These are phyloP conservation scores for Tupiocoris notatus DNA, from an alignment of 2,888 invertebrate species.

Conservation along the genomic window DNA sequence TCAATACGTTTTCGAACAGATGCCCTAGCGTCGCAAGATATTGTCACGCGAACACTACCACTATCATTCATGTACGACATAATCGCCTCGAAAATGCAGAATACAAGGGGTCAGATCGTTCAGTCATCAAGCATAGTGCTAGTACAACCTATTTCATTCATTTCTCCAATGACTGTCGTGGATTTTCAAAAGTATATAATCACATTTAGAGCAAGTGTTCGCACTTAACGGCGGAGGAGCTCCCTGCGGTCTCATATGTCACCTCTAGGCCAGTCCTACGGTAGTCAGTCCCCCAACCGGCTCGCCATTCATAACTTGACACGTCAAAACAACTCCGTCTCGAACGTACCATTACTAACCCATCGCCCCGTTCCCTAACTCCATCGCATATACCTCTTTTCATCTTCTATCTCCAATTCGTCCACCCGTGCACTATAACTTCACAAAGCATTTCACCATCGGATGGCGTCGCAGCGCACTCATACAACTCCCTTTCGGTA, in stretches of 20 bases:
- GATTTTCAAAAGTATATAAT: not conserved
- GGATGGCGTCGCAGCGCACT: not conserved
- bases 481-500: not conserved
- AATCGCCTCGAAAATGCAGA: too few species aligned
- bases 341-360: not conserved
- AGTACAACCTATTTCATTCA: too few species aligned
- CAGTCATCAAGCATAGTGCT: too few species aligned
- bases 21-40: too few species aligned
- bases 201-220: not conserved
- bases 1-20: too few species aligned
- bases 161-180: not conserved
- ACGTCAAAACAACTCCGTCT: conserved; percentile 25
- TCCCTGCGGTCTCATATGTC: not conserved
- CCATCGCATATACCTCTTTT: not conserved
- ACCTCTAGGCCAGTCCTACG: not conserved
- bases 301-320: conserved; percentile 31
- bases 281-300: conserved; percentile 13
- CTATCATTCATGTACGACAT: too few species aligned
- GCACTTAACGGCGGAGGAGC: not conserved
- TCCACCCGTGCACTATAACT: not conserved
- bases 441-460: not conserved
- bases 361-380: not conserved
- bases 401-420: not conserved
- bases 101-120: too few species aligned
- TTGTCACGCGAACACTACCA: too few species aligned